Percentiles rank a stretch among this genome's conserved stretches.
Conservation (phyloP, 2,888 invertebrate species). For the Liposcelis brunnea region DNA sequence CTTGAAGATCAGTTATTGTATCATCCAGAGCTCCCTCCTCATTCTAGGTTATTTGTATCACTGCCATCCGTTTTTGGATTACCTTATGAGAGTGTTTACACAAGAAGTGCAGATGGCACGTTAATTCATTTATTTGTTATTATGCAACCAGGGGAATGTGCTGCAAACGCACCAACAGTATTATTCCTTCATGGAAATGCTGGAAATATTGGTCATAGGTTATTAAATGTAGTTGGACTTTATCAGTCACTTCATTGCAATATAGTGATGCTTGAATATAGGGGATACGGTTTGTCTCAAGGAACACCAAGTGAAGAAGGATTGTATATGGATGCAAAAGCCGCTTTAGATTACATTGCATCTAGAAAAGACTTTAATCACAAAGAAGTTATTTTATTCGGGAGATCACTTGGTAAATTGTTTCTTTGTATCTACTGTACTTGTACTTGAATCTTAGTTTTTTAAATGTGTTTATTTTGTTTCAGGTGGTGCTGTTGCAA, state of each 20-base stretch:
- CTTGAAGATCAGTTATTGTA: slow-evolving; percentile 74
- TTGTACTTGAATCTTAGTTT: slow-evolving; percentile 10
- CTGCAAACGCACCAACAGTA: slow-evolving; percentile 59
- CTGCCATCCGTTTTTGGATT: slow-evolving; percentile 71
- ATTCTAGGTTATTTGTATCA: slow-evolving; percentile 74
- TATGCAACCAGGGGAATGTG: slow-evolving; percentile 48
- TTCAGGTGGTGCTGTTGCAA: slow-evolving; percentile 78
- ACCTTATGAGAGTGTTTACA: slow-evolving; percentile 68
- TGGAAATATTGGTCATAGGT: slow-evolving; percentile 88
- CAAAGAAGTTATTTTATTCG: slow-evolving; percentile 73
- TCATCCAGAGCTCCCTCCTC: slow-evolving; percentile 76
- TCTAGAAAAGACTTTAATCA: slow-evolving; percentile 69
- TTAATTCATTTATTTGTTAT: slow-evolving; percentile 69
- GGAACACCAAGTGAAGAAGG: slow-evolving; percentile 78
- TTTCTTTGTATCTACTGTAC: too few relatives aligned
- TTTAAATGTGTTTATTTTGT: slow-evolving; percentile 13
- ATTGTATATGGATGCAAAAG: slow-evolving; percentile 69
- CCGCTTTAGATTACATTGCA: slow-evolving; percentile 69
- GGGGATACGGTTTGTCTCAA: slow-evolving; percentile 85
- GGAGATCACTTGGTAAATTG: slow-evolving; percentile 58
- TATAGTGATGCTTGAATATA: slow-evolving; percentile 81
- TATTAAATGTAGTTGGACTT: slow-evolving; percentile 75
- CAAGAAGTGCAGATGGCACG: slow-evolving; percentile 57
- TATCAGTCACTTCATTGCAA: slow-evolving; percentile 70
- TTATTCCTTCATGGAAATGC: slow-evolving; percentile 93